Base-by-base conservation (phyloP, 2,797 vertebrate species). In the Saguinus oedipus region DNA sequence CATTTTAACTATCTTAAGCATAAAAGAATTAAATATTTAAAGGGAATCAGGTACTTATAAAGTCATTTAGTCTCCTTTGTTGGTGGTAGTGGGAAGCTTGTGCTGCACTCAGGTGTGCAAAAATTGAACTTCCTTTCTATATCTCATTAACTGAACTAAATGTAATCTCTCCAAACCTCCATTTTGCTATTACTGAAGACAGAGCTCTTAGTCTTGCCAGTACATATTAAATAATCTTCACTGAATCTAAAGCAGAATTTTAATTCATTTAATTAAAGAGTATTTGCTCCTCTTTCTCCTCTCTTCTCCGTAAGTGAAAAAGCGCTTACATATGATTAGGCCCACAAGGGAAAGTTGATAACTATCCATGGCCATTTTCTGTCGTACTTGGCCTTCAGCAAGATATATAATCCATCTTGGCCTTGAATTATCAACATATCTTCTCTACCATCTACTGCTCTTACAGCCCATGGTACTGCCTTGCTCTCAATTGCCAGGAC, bases 191-290 rank as follows among this genome's bases (percentile, higher is more conserved):
- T 81, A 53, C 7, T 86, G 26, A 85, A 44, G 17, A 46, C 48
- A 85, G n/a, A 57, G 44, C 59, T 86, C 8, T 81, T 89, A 46
- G 61, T 92, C 48, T 85, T 86, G 57, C 36, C 44, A 57, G 46
- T 57, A 68, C 24, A 61, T 33, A 26, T 81, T 76, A 85, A 85
- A 85, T 53, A 81, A 4, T 53, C 4, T 88, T 36, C 84, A 88
- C 24, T 85, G 15, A 83, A 80, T 80, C 64, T 78, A 39, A 92
- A 94, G 61, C 10, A 15, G 13, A 89, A 85, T 76, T 44, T 44
- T 82, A 87, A 84, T 72, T 85, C 14, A 89, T 30, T 94, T 92
- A 64, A 76, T 78, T 76, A 19, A 78, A 86, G n/a, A 90, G n/a
- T 94, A 15, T 53, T 78, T 48, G 13, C 27, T 94, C 15, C 39